Evolutionary conservation across 2,113 vertebrate genomes (phyloP).

Genomic region (Empidonax traillii): DNA sequence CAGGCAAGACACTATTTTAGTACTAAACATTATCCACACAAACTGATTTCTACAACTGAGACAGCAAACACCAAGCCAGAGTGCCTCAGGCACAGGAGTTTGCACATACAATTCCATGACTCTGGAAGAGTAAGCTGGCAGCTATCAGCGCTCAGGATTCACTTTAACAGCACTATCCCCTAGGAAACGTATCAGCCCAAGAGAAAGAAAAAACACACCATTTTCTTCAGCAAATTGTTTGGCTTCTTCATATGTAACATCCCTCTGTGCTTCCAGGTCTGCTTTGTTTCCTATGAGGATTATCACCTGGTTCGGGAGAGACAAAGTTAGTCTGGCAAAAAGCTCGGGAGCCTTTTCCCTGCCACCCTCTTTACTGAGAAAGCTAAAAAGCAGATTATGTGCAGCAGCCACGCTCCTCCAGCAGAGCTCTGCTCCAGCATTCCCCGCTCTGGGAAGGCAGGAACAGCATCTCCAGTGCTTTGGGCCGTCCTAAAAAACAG

Average conservation of each 20-base stretch:
- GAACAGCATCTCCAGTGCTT: not conserved
- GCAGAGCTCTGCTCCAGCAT: not conserved
- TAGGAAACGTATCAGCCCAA: not conserved
- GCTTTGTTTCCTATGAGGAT: constrained; percentile 99
- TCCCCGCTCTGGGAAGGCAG: not conserved
- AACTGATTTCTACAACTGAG: not conserved
- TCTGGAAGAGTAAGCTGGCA: not conserved
- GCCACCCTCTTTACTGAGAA: not conserved
- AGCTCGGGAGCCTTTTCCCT: not conserved
- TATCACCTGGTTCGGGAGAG: constrained; percentile 84
- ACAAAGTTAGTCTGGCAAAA: constrained; percentile 17
- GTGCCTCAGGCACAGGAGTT: not conserved
- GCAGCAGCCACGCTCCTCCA: not conserved
- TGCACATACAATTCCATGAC: not conserved
- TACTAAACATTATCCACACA: not conserved
- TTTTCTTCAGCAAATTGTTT: constrained; percentile 99
- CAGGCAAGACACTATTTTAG: not conserved
- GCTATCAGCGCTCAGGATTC: not conserved
- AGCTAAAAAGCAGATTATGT: not conserved
- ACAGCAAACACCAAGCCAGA: not conserved
- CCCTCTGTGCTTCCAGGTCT: constrained; percentile 96
- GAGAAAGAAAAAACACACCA: constrained; percentile 73
- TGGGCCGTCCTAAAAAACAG: not conserved
- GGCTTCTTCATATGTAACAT: constrained; percentile 98
- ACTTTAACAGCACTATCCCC: not conserved